Base-by-base conservation (phyloP, 2,113 vertebrate genomes). In the Ctenomys sociabilis region DNA sequence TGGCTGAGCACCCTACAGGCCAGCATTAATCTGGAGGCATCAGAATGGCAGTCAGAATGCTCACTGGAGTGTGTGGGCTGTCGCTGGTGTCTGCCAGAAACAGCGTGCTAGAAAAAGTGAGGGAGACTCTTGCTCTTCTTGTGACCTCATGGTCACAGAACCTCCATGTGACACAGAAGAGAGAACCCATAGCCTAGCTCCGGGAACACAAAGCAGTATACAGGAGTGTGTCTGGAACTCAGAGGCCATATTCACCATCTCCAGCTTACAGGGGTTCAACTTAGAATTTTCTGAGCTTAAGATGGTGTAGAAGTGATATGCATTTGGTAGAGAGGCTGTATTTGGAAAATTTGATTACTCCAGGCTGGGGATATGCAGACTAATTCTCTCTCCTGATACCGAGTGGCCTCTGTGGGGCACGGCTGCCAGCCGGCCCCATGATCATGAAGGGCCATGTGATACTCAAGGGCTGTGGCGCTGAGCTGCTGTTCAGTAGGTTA, bases 51-150 rank as follows among this genome's bases (percentile, higher is more conserved):
- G 43, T 70, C 19, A 82, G 13, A 75, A 43, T 75, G 73, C 73
- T 43, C 73, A 24, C 40, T 61, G 30, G 52, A 78, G 24, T 21
- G 26, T 12, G 16, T 5, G 35, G 80, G 40, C 26, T 7, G 13
- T 24, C 17, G 22, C 37, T 73, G 8, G 28, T 85, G 24, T 32
- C 37, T 73, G 82, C 54, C 86, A 63, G 16, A 72, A 63, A 82
- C 5, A 0, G 2, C 5, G 14, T 37, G 14, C 21, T 6, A 40
- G 70, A 40, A n/a, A 59, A 3, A 5, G 32, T 2, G 64, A 59
- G 68, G 43, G 80, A 40, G 16, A 72, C 28, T 7, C 37, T 61
- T 52, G 24, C 13, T 77, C 21, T 24, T n/a, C 2, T 43, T 21
- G 16, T 21, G 28, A 59, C 35, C 26, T 95, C 28, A 17, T 22